Evolutionary conservation across 2,113 vertebrate species (phyloP), one percentile per base, ranked within the genome.

Genomic region (Anarhynchus alexandrinus): DNA sequence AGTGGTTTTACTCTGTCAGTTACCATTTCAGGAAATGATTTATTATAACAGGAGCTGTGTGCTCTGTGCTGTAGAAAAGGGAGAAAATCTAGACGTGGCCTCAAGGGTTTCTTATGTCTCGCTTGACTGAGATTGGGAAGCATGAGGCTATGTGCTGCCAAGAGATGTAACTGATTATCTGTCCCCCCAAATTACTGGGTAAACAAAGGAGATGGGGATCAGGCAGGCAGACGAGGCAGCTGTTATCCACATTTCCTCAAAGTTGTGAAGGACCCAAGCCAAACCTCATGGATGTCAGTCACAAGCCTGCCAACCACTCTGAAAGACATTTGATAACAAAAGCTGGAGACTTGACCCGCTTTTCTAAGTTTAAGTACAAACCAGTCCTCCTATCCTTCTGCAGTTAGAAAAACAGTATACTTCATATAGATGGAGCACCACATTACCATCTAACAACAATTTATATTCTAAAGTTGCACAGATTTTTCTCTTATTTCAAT

Each of bases 1-100:
- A 95, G 93, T 77, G 81, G 2, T 90, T 93, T 97, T 49, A 22
- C 38, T 69, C 62, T 89, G 93, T 82, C 91, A 84, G 86, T 89
- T 72, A 22, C 73, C 38, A 30, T 88, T 93, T 79, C 89, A 51
- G 81, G 64, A 66, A n/a, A 64, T 94, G 94, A 97, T 89, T 94
- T 87, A 92, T 82, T 72, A 2, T 38, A 69, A 27, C 54, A 66
- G 51, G n/a, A 82, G n/a, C 52, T 59, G 38, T 30, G 79, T 61
- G 62, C 65, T 95, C 76, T 49, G 43, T 27, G 80, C 61, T 84
- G 57, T 15, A 57, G 58, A 36, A 25, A 83, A 70, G 36, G 49
- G 25, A 87, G 59, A 38, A 67, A 86, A 91, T 42, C 26, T 52
- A 65, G 70, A 43, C 14, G 2, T 5, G 5, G 66, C 66, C 84